Evolutionary conservation across 2,797 vertebrate genomes (phyloP).

Genomic region (Parotocinclus haroldoi): DNA sequence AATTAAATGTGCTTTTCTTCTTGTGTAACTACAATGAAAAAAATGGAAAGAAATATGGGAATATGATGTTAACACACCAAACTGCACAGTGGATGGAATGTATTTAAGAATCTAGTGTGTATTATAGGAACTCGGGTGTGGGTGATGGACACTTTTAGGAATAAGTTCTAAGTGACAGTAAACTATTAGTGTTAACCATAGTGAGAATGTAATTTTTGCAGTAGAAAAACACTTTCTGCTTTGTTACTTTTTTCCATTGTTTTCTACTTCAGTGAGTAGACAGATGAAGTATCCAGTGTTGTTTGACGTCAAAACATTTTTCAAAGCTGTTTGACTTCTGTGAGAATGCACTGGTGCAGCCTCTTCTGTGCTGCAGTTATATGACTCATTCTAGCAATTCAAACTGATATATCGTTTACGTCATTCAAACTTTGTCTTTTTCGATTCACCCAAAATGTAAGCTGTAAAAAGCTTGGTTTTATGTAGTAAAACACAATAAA

Average conservation of each 20-base stretch:
- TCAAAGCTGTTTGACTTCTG: background rate
- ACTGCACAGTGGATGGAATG: too few species aligned
- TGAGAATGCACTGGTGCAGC: slow-evolving; percentile 24
- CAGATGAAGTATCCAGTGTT: slow-evolving; percentile 10
- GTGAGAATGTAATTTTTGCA: background rate
- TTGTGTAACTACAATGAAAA: too few species aligned
- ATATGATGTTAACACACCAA: too few species aligned
- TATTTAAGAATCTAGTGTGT: too few species aligned
- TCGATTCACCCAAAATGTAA: background rate
- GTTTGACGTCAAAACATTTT: slow-evolving; percentile 17
- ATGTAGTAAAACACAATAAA: too few species aligned
- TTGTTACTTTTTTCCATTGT: background rate
- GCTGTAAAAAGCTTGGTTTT: too few species aligned
- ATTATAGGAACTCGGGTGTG: background rate
- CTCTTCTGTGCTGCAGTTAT: background rate
- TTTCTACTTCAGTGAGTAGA: slow-evolving; percentile 3
- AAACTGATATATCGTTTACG: slow-evolving; percentile 21
- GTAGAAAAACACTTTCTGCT: background rate
- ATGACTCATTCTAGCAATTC: slow-evolving; percentile 2
- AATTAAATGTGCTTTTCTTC: too few species aligned
- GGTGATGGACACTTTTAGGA: background rate
- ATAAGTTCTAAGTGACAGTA: too few species aligned
- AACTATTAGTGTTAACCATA: too few species aligned
- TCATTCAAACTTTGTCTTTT: slow-evolving; percentile 9
- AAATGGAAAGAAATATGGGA: too few species aligned